Base-by-base conservation (phyloP, 2,113 vertebrate species). In the Dromiciops gliroides region DNA sequence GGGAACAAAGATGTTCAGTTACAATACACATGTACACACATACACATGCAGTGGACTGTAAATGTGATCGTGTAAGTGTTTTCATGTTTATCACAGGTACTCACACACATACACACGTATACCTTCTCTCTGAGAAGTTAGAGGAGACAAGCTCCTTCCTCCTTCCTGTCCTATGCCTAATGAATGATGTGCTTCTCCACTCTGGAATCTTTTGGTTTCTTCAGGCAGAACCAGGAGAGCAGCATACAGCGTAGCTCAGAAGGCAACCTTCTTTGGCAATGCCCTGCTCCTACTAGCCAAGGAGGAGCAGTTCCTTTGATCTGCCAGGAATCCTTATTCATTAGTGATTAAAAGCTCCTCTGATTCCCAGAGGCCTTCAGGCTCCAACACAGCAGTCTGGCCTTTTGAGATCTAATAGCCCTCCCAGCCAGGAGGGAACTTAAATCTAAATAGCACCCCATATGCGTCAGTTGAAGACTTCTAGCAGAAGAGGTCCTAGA, bases 31-130 rank as follows among this genome's bases (percentile, higher is more conserved):
- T 50, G 47, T 44, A 8, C 48, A 67, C 60, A 67, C 16, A 67
- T 37, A 37, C 28, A 67, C 26, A 90, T 50, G 24, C 89, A 23
- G 11, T 90, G 19, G 28, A 25, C 48, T 16, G 28, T 48, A 49
- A 49, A 3, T 48, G 2, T 90, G 31, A 48, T 48, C 5, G 89
- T 16, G n/a, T 26, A 90, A 31, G 24, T 50, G 25, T 50, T 48
- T 44, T 0, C 0, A 23, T 51, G 89, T 7, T 24, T 90, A 90
- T 51, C 44, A 26, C 83, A 28, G 19, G 26, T 53, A 53, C 51
- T 23, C 4, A 0, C 49, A 24, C 50, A 16, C 0, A 8, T 25
- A 19, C 24, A 0, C 23, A 2, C 23, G 9, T 0, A 0, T 0
- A 37, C 23, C 89, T 67, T 44, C 24, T 47, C 14, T 26, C 11